A percentile compares a stretch with the other conserved stretches of the same genome.
phyloP scores from a whole-genome alignment of 37 sponge, comb jelly and placozoan genomes.

The Aphrocallistes beatrix region DNA sequence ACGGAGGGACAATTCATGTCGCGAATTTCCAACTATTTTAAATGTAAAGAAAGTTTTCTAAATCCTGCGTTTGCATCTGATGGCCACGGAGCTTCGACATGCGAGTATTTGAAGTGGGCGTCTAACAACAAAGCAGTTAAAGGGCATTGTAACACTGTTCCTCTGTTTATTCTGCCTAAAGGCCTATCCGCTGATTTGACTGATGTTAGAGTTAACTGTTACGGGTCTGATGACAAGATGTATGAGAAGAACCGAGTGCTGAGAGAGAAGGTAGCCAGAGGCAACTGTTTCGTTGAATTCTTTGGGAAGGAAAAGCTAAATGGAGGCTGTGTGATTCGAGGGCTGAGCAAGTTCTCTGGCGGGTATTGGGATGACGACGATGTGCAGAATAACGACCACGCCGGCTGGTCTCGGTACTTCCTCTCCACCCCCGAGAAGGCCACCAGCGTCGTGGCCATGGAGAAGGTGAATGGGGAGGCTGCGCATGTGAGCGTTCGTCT shows the following conservation, averaged over 20 bases:
- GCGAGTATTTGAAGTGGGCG: background rate
- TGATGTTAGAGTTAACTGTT: background rate
- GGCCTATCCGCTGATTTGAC: background rate
- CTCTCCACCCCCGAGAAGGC: background rate
- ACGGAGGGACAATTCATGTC: background rate
- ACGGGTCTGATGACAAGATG: background rate
- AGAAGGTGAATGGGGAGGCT: constrained; percentile 11
- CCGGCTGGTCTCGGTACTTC: background rate
- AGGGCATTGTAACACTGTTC: background rate
- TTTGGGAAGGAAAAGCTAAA: background rate
- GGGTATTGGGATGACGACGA: constrained; percentile 6
- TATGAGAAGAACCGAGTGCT: background rate
- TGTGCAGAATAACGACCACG: background rate
- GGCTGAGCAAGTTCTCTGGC: background rate
- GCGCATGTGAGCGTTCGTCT: background rate
- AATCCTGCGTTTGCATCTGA: background rate
- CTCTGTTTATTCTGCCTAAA: background rate
- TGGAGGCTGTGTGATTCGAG: background rate
- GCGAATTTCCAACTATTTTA: background rate
- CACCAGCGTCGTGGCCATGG: background rate
- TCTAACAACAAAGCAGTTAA: background rate
- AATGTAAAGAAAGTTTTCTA: background rate
- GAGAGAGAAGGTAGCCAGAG: background rate
- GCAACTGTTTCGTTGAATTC: background rate
- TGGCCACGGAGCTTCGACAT: background rate